Evolutionary conservation across 2,888 invertebrate genomes (phyloP).

Genomic region (Prosopocoilus inquinatus): DNA sequence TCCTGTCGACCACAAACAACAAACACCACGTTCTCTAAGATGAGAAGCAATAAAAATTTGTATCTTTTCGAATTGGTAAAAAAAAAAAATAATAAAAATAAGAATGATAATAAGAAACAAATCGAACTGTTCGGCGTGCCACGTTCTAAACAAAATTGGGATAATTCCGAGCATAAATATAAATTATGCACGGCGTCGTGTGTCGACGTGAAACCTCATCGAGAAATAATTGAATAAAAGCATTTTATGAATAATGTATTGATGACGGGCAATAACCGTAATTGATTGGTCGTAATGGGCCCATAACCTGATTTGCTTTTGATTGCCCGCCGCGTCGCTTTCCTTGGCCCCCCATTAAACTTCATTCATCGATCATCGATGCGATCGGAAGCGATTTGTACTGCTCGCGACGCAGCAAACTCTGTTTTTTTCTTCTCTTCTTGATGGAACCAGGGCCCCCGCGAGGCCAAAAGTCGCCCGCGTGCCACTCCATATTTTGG

Average conservation of each 20-base stretch:
- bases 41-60: no score
- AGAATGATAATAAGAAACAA: no score
- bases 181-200: not conserved
- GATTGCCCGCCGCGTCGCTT: conserved; percentile 1
- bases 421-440: not conserved
- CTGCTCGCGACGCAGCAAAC: not conserved
- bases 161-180: not conserved
- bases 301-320: not conserved
- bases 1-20: no score
- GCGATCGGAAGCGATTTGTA: not conserved
- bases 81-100: no score
- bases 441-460: no score
- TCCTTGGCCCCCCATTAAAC: not conserved
- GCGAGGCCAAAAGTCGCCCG: no score
- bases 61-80: no score
- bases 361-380: not conserved
- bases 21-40: no score
- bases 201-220: conserved; percentile 1
- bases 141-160: not conserved
- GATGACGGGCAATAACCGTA: conserved; percentile 1
- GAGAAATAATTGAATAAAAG: conserved; percentile 4
- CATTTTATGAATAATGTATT: conserved; percentile 3
- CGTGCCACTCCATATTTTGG: no score
- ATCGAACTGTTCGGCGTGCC: no score
- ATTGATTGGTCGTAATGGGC: conserved; percentile 2